Evolutionary conservation across 2,888 invertebrate species (phyloP).

Genomic region (Biston stratarius): DNA sequence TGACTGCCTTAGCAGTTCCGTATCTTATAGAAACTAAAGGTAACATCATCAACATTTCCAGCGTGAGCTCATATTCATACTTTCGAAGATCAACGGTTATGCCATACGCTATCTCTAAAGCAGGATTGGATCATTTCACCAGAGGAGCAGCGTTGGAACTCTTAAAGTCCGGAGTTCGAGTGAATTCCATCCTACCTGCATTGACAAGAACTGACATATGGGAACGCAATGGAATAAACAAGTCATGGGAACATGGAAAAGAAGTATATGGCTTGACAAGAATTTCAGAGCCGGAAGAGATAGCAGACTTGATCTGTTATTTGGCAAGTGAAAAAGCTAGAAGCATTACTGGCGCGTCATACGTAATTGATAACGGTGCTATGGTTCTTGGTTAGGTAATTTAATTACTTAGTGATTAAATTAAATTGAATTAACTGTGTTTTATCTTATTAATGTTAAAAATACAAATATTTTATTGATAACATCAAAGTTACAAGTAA

Average conservation of each 20-base stretch:
- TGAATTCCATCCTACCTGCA: conserved; percentile 66
- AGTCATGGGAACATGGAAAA: conserved; percentile 3
- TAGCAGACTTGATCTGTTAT: conserved; percentile 43
- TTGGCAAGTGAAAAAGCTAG: conserved; percentile 48
- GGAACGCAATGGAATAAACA: conserved; percentile 44
- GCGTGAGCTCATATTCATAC: conserved; percentile 47
- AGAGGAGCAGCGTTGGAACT: conserved; percentile 86
- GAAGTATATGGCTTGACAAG: neutral
- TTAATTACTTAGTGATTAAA: no score
- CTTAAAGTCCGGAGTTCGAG: conserved; percentile 90
- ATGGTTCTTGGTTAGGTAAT: neutral
- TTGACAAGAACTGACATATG: conserved; percentile 80
- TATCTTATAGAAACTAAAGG: conserved; percentile 54
- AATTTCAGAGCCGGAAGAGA: conserved; percentile 31
- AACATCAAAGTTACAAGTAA: no score
- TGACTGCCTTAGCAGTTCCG: conserved; percentile 50
- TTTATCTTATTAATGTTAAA: no score
- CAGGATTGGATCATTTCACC: conserved; percentile 56
- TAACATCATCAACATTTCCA: conserved; percentile 56
- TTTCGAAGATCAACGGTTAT: conserved; percentile 66
- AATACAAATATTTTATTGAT: no score
- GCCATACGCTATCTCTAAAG: conserved; percentile 52
- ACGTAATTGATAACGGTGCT: conserved; percentile 43
- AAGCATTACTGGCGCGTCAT: conserved; percentile 43
- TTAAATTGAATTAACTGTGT: no score